Evolutionary conservation across 2,113 vertebrate genomes (phyloP).

Genomic region (Pterocles burchelli): DNA sequence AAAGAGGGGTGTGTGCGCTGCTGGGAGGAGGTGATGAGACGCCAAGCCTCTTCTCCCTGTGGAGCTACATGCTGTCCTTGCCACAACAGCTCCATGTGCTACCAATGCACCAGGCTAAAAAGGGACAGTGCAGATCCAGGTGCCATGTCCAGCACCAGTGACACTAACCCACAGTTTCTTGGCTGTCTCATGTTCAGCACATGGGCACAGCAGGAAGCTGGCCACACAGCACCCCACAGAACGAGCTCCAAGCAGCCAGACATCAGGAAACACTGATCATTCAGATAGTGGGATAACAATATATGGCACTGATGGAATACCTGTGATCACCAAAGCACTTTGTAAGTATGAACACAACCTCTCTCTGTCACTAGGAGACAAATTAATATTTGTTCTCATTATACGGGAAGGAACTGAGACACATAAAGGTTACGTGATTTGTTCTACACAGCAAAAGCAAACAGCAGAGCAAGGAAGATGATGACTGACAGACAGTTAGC

Average conservation of each 20-base stretch:
- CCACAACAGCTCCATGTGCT: background rate
- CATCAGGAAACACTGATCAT: background rate
- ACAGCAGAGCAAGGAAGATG: background rate
- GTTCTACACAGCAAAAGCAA: background rate
- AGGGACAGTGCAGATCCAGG: background rate
- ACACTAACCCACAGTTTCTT: background rate
- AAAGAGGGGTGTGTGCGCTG: background rate
- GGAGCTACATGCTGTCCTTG: background rate
- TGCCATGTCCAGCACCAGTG: background rate
- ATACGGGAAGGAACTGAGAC: background rate
- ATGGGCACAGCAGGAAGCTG: background rate
- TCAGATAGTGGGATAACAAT: background rate
- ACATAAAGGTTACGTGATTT: background rate
- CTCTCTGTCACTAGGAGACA: constrained; percentile 39
- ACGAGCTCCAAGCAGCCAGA: background rate
- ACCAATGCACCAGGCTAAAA: background rate
- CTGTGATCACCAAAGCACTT: background rate
- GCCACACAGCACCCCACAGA: background rate
- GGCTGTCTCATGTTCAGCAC: background rate
- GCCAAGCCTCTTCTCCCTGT: background rate
- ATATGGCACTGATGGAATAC: background rate
- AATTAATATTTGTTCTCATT: constrained; percentile 53
- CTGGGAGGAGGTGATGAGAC: background rate
- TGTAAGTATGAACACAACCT: background rate
- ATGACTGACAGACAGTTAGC: background rate